These are phyloP conservation scores for Clistopyga incitator DNA, from an alignment of 2,888 invertebrate species.

Conservation along the genomic window DNA sequence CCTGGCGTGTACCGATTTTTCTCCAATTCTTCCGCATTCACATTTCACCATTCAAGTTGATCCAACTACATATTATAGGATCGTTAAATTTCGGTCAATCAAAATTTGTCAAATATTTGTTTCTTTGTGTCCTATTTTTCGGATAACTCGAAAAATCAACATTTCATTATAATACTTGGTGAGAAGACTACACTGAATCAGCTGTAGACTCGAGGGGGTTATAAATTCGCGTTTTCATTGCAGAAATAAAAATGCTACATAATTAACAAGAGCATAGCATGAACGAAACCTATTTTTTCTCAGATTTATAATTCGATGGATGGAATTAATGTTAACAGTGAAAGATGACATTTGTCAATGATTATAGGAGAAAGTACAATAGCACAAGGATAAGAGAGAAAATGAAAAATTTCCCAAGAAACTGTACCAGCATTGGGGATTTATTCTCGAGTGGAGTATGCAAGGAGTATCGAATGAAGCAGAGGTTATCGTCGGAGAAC, in stretches of 20 bases:
- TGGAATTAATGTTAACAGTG: conserved; percentile 20
- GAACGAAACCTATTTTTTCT: conserved; percentile 59
- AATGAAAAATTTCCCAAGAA: conserved; percentile 10
- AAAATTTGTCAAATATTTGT: neutral
- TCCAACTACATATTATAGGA: conserved; percentile 11
- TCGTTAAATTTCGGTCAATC: neutral
- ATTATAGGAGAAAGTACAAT: neutral
- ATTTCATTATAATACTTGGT: no score
- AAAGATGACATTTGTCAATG: neutral
- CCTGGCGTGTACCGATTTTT: conserved; percentile 24
- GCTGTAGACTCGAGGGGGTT: no score
- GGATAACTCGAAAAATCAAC: no score
- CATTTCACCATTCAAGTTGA: neutral
- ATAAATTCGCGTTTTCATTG: no score
- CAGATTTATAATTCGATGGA: conserved; percentile 58
- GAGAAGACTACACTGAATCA: neutral
- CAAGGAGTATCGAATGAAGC: conserved; percentile 16
- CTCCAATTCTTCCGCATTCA: conserved; percentile 17
- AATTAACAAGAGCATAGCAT: neutral
- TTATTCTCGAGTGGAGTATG: neutral
- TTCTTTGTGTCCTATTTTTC: no score
- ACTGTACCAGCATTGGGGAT: conserved; percentile 6
- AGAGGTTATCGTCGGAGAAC: conserved; percentile 33
- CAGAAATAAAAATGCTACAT: no score
- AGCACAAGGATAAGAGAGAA: neutral